Percentiles rank a stretch among this genome's conserved stretches.
Evolutionary conservation across 2,797 vertebrate species (phyloP).

Genomic region (Otus scops): DNA sequence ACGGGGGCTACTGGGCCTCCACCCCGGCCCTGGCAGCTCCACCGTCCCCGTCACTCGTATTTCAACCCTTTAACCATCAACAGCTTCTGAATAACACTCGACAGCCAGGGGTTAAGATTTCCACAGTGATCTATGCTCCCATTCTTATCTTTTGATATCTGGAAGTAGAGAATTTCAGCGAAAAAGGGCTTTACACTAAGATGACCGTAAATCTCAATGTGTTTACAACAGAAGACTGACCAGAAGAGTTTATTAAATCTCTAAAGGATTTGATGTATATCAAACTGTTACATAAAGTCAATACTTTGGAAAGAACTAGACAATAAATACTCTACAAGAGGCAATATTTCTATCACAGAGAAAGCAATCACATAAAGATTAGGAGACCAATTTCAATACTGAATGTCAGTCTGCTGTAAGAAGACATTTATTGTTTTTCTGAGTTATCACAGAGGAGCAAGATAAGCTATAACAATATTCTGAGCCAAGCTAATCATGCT

Average conservation of each 20-base stretch:
- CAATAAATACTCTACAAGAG: slow-evolving; percentile 79
- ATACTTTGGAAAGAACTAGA: slow-evolving; percentile 81
- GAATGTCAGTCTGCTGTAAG: slow-evolving; percentile 58
- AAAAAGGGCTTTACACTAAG: slow-evolving; percentile 74
- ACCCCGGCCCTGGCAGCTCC: neutral
- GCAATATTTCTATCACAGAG: slow-evolving; percentile 79
- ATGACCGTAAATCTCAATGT: slow-evolving; percentile 79
- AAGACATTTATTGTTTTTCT: slow-evolving; percentile 71
- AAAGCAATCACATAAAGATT: slow-evolving; percentile 84
- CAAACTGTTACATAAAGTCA: slow-evolving; percentile 84
- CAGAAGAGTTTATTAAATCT: slow-evolving; percentile 83
- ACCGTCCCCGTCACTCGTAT: neutral
- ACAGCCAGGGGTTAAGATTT: slow-evolving; percentile 17
- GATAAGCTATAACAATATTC: slow-evolving; percentile 30
- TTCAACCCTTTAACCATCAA: neutral
- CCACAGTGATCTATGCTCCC: slow-evolving; percentile 49
- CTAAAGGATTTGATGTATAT: slow-evolving; percentile 82
- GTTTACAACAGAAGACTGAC: slow-evolving; percentile 81
- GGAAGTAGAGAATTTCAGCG: slow-evolving; percentile 70
- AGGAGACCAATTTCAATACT: slow-evolving; percentile 79
- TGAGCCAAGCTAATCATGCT: slow-evolving; percentile 32
- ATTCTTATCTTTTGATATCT: slow-evolving; percentile 68
- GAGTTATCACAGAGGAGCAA: slow-evolving; percentile 55
- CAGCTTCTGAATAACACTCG: neutral
- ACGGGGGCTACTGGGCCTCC: neutral